phyloP scores from a whole-genome alignment of 2,797 vertebrate species.

The Sparus aurata region DNA sequence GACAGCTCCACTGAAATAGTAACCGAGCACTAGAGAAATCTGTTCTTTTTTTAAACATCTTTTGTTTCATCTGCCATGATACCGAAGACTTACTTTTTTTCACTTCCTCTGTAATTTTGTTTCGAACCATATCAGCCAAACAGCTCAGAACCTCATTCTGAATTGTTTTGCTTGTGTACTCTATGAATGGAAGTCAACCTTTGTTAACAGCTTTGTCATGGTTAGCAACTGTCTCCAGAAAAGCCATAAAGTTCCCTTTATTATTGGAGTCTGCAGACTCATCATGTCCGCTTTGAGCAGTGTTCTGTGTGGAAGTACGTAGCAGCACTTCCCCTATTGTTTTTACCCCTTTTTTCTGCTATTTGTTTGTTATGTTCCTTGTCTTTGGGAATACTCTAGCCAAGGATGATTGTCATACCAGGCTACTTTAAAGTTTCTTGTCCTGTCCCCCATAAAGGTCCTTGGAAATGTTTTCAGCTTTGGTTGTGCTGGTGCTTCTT shows the following conservation, averaged over 20 bases:
- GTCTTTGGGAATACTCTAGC: not conserved
- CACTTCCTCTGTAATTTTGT: too few species aligned
- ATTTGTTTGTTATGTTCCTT: constrained; percentile 13
- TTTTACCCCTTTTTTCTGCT: not conserved
- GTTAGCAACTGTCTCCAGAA: not conserved
- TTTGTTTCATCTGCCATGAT: too few species aligned
- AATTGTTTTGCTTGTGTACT: too few species aligned
- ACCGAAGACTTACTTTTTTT: too few species aligned
- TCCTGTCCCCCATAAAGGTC: too few species aligned
- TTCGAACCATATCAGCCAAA: too few species aligned
- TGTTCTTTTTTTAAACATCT: not conserved
- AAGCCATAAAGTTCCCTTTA: constrained; percentile 1
- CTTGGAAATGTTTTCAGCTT: too few species aligned
- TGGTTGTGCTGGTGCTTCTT: too few species aligned
- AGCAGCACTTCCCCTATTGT: not conserved
- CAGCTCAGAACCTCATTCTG: too few species aligned
- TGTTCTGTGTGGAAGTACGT: constrained; percentile 19
- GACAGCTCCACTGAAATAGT: constrained; percentile 18
- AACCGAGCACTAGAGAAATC: constrained; percentile 26
- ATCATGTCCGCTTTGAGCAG: not conserved
- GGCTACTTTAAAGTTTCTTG: too few species aligned
- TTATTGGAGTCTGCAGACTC: not conserved
- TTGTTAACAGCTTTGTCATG: not conserved
- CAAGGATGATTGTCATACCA: too few species aligned
- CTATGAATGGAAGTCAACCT: not conserved